Conservation (phyloP, 2,888 invertebrate genomes). For the Aporophyla nigra region DNA sequence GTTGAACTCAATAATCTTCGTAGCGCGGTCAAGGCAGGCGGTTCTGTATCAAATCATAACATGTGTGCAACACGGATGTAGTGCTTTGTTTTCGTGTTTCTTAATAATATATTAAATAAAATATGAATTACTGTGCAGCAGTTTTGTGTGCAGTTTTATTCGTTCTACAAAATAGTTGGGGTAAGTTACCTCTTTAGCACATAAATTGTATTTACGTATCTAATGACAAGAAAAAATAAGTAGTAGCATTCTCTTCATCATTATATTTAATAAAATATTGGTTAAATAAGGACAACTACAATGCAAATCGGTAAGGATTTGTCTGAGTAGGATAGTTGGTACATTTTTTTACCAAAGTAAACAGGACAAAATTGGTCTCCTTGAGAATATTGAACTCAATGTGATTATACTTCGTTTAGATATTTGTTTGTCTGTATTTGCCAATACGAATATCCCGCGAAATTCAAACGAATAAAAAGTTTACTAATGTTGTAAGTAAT, state of each 20-base stretch:
- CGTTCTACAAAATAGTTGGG: constrained; percentile 48
- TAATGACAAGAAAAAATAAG: not conserved
- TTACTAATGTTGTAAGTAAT: not conserved
- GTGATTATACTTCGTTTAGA: constrained; percentile 9
- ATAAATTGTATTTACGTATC: not conserved
- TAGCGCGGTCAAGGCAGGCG: constrained; percentile 58
- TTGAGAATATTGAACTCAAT: not conserved
- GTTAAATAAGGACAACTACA: not conserved
- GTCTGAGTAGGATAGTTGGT: no score
- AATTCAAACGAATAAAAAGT: constrained; percentile 27
- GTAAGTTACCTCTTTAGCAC: constrained; percentile 49
- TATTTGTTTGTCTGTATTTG: constrained; percentile 8
- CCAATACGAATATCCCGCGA: constrained; percentile 25
- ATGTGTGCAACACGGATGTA: constrained; percentile 45
- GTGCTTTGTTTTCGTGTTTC: constrained; percentile 23
- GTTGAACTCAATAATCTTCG: constrained; percentile 54
- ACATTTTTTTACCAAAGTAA: not conserved
- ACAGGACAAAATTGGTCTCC: not conserved
- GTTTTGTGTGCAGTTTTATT: constrained; percentile 60
- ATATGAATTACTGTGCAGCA: constrained; percentile 56
- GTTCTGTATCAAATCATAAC: constrained; percentile 51
- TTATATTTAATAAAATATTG: not conserved
- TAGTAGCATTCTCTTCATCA: no score
- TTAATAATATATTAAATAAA: constrained; percentile 10
- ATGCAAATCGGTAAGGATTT: not conserved